Percentiles rank a stretch among this genome's conserved stretches.
These are phyloP conservation scores for Callocephalon fimbriatum DNA, from an alignment of 2,113 vertebrate species.

Conservation along the genomic window DNA sequence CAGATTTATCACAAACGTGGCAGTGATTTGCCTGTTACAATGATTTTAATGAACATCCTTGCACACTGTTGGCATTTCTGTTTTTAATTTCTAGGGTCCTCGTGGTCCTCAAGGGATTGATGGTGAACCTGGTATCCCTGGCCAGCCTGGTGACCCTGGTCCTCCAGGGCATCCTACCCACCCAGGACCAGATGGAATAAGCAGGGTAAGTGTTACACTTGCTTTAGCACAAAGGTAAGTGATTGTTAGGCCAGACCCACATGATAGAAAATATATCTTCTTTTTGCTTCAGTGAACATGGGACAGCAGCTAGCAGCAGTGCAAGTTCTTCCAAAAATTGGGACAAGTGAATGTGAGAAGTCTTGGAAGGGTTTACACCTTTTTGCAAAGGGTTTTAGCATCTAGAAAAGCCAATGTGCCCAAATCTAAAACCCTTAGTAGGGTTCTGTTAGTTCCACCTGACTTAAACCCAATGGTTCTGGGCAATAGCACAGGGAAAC, in stretches of 20 bases:
- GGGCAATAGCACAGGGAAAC: not conserved
- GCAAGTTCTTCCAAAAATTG: not conserved
- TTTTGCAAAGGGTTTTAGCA: not conserved
- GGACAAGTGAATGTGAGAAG: not conserved
- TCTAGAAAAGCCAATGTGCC: not conserved
- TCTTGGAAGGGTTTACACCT: not conserved
- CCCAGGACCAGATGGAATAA: conserved; percentile 84
- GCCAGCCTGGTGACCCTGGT: conserved; percentile 92
- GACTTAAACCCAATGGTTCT: not conserved
- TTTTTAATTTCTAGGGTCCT: conserved; percentile 80
- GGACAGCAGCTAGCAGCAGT: not conserved
- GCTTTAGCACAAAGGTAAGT: not conserved
- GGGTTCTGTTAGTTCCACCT: not conserved
- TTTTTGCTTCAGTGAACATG: accelerated
- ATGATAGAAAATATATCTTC: not conserved
- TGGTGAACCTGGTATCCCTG: conserved; percentile 95
- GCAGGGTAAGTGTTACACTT: conserved; percentile 70
- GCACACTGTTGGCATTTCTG: not conserved
- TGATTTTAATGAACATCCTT: not conserved
- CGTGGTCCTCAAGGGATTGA: conserved; percentile 89
- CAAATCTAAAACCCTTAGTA: not conserved
- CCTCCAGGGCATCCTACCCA: conserved; percentile 90
- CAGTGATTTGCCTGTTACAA: not conserved
- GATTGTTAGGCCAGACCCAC: not conserved
- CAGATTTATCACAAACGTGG: not conserved